phyloP scores from a whole-genome alignment of 2,113 vertebrate species.

The Sceloporus undulatus region DNA sequence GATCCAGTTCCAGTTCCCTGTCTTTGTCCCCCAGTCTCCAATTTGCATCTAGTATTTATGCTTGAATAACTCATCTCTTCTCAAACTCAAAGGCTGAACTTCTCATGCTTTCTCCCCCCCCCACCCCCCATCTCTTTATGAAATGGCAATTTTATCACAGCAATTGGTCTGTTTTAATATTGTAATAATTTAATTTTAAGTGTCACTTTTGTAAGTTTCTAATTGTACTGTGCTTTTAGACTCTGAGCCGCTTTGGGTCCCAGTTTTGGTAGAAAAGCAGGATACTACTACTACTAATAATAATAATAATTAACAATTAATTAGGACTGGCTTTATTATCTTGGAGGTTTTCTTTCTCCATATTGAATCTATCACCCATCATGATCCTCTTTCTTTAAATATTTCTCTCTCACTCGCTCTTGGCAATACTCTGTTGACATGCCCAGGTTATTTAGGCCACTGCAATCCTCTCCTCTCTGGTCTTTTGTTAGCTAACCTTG shows the following conservation, averaged over 20 bases:
- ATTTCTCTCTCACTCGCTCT: not conserved
- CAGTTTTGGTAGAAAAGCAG: too few relatives aligned
- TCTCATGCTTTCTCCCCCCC: not conserved
- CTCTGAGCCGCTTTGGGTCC: too few relatives aligned
- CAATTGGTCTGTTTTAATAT: not conserved
- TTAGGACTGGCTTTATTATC: not conserved
- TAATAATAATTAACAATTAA: too few relatives aligned
- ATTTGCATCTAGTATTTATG: not conserved
- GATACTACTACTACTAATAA: too few relatives aligned
- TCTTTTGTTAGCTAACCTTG: not conserved
- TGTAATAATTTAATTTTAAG: too few relatives aligned
- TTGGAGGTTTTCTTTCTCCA: not conserved
- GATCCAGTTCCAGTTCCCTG: not conserved
- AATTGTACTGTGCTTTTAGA: too few relatives aligned
- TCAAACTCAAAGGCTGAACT: too few relatives aligned
- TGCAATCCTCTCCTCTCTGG: not conserved
- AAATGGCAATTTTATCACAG: not conserved
- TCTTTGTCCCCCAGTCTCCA: not conserved
- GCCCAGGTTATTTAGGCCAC: too few relatives aligned
- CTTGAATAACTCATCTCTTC: not conserved
- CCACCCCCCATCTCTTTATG: not conserved
- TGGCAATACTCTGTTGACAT: too few relatives aligned
- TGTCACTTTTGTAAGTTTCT: too few relatives aligned
- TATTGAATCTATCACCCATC: not conserved
- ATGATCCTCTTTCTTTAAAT: not conserved